A percentile compares a stretch with the other conserved stretches of the same genome.
These are phyloP conservation scores for Chelon labrosus DNA, from an alignment of 2,797 vertebrate genomes.

Conservation along the genomic window DNA sequence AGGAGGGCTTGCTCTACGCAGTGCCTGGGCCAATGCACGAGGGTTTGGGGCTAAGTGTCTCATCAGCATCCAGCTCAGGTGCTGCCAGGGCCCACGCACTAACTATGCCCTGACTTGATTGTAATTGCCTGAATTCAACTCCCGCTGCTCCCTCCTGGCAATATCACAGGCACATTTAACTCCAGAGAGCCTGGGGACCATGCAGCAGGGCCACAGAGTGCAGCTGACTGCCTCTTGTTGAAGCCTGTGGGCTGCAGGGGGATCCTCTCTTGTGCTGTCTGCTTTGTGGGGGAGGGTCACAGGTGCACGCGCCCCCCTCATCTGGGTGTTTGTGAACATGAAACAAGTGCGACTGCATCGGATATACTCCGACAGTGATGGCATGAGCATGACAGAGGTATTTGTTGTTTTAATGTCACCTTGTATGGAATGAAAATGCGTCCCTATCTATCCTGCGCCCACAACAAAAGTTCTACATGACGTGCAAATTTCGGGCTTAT, in stretches of 20 bases:
- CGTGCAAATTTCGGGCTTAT: neutral
- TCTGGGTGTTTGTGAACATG: slow-evolving; percentile 62
- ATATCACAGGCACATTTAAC: slow-evolving; percentile 99
- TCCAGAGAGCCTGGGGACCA: slow-evolving; percentile 89
- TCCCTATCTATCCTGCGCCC: neutral
- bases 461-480: neutral
- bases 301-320: slow-evolving; percentile 65
- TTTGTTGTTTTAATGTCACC: slow-evolving; percentile 29
- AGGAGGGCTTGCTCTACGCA: slow-evolving; percentile 63
- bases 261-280: slow-evolving; percentile 70
- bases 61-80: slow-evolving; percentile 99
- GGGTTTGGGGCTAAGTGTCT: slow-evolving; percentile 98
- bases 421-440: neutral
- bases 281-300: slow-evolving; percentile 69
- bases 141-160: slow-evolving; percentile 99
- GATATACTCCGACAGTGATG: slow-evolving; percentile 55
- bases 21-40: slow-evolving; percentile 94
- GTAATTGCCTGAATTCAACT: slow-evolving; percentile 99
- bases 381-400: slow-evolving; percentile 53
- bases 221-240: slow-evolving; percentile 78
- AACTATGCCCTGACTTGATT: slow-evolving; percentile 99
- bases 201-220: slow-evolving; percentile 75
- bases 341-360: slow-evolving; percentile 59
- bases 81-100: slow-evolving; percentile 94
- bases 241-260: slow-evolving; percentile 73